Conservation (phyloP, 2,113 vertebrate genomes). For the Ovibos moschatus region DNA sequence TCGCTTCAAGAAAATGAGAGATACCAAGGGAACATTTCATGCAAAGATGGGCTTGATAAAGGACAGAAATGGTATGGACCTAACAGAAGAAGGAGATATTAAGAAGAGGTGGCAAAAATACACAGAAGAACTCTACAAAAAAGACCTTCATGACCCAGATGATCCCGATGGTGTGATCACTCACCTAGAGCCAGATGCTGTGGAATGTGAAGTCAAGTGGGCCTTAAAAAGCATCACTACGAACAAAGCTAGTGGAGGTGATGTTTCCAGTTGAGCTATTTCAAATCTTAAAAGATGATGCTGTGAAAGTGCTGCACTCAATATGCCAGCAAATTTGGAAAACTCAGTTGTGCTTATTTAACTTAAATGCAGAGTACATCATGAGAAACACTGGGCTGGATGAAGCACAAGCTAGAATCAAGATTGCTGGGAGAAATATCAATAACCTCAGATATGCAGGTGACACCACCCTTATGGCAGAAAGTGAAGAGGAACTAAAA, state of each 20-base stretch:
- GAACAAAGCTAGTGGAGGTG: neutral
- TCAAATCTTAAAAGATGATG: neutral
- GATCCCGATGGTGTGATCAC: neutral
- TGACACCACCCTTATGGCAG: neutral
- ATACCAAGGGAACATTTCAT: neutral
- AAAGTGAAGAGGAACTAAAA: neutral
- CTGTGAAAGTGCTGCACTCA: neutral
- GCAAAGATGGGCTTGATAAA: neutral
- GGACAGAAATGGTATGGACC: neutral
- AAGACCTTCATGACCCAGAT: neutral
- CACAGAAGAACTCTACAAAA: neutral
- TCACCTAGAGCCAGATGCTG: neutral
- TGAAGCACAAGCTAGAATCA: neutral
- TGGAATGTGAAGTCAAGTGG: neutral
- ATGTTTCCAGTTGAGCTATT: neutral
- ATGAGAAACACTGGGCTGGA: neutral
- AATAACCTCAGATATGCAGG: neutral
- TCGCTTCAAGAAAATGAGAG: neutral
- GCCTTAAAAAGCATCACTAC: neutral
- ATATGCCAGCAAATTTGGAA: neutral
- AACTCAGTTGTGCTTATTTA: neutral
- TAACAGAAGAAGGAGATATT: neutral
- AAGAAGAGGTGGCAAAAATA: neutral
- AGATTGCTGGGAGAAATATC: neutral
- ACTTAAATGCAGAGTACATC: neutral